Evolutionary conservation across 2,113 vertebrate genomes (phyloP), one percentile per base, ranked within the genome.

Genomic region (Istiophorus platypterus): DNA sequence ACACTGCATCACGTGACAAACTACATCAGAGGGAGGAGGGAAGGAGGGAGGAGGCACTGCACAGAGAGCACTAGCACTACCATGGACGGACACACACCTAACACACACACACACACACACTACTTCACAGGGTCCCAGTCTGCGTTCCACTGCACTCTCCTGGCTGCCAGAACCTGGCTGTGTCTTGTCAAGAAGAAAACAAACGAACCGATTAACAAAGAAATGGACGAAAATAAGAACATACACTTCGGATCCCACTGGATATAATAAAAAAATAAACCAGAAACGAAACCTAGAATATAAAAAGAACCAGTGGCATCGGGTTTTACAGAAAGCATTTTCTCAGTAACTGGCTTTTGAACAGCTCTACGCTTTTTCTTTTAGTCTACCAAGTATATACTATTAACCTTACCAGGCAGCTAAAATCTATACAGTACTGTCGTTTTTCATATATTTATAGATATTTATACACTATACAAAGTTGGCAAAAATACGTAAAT

Each of bases 401-500:
- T 95, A 93, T 93, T 93, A 91, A 94, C 94, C 94, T 92, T 91
- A 94, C 93, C 92, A 94, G 94, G 94, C 93, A 92, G 93, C 95
- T 96, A 96, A 95, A 94, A 95, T 96, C 94, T 95, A 96, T 96
- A 96, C 95, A 96, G 95, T 95, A 95, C 93, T 93, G 92, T 95
- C 88, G 89, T 93, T 94, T 90, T 93, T 94, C 91, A 93, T 93
- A 95, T 95, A 95, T 95, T 94, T 95, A 95, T 95, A 95, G 90
- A 94, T 94, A 92, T 95, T 95, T 96, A 92, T 96, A 96, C 95
- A 96, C 94, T 96, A 93, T 96, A 95, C 95, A 96, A 95, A 95
- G 94, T 96, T 96, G 93, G 94, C 94, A 95, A 94, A 95, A 96
- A 95, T 92, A 95, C 93, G 92, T 89, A 92, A 94, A 92, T 92